Evolutionary conservation across 2,888 invertebrate genomes (phyloP), one percentile per base, ranked within the genome.

Genomic region (Drosophila borealis): DNA sequence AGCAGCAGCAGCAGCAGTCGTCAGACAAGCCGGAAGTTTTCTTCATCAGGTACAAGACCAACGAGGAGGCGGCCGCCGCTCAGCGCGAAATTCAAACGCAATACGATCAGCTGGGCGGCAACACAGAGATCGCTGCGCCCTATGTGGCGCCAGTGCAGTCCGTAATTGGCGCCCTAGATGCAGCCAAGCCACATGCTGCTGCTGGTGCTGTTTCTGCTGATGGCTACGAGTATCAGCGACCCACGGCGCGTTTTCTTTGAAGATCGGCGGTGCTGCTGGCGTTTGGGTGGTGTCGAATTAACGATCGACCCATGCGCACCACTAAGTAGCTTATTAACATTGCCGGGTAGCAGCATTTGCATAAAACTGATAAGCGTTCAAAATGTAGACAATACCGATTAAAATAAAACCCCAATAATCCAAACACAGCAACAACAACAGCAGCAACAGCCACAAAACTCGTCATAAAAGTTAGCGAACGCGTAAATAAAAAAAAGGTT

Each of bases 1-100:
- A 81, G 4, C 85, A 81, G 11, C 82, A 89, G 33, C 55, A 2
- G 14, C 63, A 25, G 80, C 84, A 66, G 37, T 4, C 36, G 13
- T 4, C 36, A 4, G 29, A 13, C 36, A 92, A 92, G 75, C 92
- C 92, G 2, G 92, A 92, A 57, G 89, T 92, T 14, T 92, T 91
- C 83, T 92, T 92, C 70, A 91, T 92, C 54, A 91, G 90, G 51
- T 92, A 92, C 82, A 92, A 90, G 70, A 92, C 91, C 2, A 89
- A 89, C 25, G 90, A 91, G 46, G 92, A 92, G 82, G 92, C 92
- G 14, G 76, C 78, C 10, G 90, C 90, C 2, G 92, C 92, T 8
- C 92, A 92, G 73, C 86, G 78, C 17, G 89, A 91, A 78, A 92
- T 92, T 48, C 92, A 92, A 84, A 90, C 80, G 17, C 91, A 92